phyloP scores from a whole-genome alignment of 2,797 vertebrate genomes.

The Toxotes lorentzi region DNA sequence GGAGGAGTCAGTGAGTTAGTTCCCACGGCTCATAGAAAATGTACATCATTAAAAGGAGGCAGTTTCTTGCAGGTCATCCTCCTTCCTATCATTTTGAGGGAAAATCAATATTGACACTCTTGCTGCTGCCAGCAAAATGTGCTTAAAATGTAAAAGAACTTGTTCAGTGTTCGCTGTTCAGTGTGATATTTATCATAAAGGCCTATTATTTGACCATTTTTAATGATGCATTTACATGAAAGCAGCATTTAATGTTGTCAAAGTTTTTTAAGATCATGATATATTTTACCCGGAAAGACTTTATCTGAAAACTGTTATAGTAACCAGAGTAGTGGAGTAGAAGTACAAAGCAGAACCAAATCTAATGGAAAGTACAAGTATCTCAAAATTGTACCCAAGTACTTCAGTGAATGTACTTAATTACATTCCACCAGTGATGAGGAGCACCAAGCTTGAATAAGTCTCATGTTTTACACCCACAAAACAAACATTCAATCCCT shows the following conservation, averaged over 20 bases:
- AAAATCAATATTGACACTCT: not conserved
- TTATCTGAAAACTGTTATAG: no score
- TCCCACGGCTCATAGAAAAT: conserved; percentile 1
- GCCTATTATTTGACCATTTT: not conserved
- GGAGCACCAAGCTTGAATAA: not conserved
- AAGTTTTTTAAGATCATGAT: not conserved
- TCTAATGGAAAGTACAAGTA: not conserved
- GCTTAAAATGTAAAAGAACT: no score
- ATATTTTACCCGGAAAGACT: no score
- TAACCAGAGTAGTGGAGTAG: not conserved
- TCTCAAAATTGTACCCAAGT: not conserved
- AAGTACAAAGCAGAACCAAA: not conserved
- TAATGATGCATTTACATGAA: not conserved
- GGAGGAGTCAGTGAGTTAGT: conserved; percentile 5
- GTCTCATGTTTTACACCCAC: not conserved
- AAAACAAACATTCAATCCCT: not conserved
- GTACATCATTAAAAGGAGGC: not conserved
- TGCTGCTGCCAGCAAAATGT: not conserved
- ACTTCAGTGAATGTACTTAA: not conserved
- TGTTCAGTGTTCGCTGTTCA: no score
- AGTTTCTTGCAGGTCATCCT: not conserved
- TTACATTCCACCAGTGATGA: not conserved
- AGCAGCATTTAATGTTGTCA: not conserved
- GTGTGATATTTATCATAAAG: not conserved
- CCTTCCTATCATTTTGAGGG: not conserved